Conservation (phyloP, 2,888 invertebrate species). For the Plutella xylostella region DNA sequence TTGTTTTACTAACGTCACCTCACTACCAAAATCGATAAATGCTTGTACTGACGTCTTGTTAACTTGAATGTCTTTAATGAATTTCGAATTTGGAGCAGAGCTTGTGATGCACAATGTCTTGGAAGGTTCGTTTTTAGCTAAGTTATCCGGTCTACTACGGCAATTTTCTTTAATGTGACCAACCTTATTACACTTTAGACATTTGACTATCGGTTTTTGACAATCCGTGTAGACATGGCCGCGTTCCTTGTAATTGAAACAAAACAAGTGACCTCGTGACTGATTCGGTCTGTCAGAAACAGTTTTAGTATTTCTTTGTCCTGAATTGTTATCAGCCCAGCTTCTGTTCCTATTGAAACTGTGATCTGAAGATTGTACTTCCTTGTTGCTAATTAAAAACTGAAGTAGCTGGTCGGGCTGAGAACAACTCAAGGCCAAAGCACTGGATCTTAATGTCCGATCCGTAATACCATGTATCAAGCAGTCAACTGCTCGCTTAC, state of each 20-base stretch:
- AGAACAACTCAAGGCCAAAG: background rate
- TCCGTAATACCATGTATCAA: background rate
- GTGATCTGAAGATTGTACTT: background rate
- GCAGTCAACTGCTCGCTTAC: slow-evolving; percentile 1
- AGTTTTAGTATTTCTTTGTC: background rate
- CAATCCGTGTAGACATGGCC: background rate
- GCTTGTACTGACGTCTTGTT: background rate
- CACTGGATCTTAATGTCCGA: background rate
- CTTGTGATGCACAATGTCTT: slow-evolving; percentile 1
- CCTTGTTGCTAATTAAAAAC: slow-evolving; percentile 1
- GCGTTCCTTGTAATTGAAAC: slow-evolving; percentile 1
- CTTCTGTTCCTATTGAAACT: background rate
- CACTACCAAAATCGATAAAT: slow-evolving; percentile 10
- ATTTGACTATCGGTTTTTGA: background rate
- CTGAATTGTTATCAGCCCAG: background rate
- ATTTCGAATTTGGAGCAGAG: background rate
- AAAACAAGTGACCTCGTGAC: background rate
- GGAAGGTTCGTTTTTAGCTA: background rate
- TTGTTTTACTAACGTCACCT: slow-evolving; percentile 6
- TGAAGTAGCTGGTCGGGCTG: background rate
- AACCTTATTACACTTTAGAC: background rate
- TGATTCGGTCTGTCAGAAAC: background rate
- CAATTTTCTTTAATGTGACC: background rate
- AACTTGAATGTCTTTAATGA: slow-evolving; percentile 1
- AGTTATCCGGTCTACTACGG: background rate